These are phyloP conservation scores for Notarius quadriscutis DNA, from an alignment of 2,113 vertebrate genomes.

Conservation along the genomic window DNA sequence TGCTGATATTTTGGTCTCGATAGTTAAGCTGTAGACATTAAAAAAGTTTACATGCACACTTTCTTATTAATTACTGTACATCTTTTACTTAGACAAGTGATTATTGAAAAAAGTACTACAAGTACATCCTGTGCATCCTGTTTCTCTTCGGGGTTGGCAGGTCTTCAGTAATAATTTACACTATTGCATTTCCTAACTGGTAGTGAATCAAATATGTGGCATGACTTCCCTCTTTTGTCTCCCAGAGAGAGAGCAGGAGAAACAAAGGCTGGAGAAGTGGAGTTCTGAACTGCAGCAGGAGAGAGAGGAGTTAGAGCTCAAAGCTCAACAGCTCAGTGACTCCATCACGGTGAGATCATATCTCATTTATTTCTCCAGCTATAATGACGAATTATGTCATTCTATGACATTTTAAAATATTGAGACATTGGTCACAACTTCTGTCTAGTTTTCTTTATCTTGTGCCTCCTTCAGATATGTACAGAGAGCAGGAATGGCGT, in stretches of 20 bases:
- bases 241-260: conserved; percentile 88
- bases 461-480: conserved; percentile 75
- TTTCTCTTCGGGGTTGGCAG: background rate
- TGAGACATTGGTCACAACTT: background rate
- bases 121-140: background rate
- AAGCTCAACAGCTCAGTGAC: conserved; percentile 85
- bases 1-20: too few relatives aligned
- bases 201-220: background rate
- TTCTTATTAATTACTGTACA: background rate
- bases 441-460: background rate
- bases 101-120: background rate
- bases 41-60: background rate
- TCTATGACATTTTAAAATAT: background rate
- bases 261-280: conserved; percentile 87
- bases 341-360: conserved; percentile 81
- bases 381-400: background rate
- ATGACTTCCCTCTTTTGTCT: background rate
- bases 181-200: background rate
- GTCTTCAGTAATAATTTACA: background rate
- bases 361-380: background rate
- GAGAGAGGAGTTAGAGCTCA: conserved; percentile 85
- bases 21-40: background rate
- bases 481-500: conserved; percentile 87
- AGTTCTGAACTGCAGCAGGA: conserved; percentile 88
- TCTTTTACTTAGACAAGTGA: background rate